phyloP scores from a whole-genome alignment of 2,113 vertebrate genomes.

The Anarhynchus alexandrinus region DNA sequence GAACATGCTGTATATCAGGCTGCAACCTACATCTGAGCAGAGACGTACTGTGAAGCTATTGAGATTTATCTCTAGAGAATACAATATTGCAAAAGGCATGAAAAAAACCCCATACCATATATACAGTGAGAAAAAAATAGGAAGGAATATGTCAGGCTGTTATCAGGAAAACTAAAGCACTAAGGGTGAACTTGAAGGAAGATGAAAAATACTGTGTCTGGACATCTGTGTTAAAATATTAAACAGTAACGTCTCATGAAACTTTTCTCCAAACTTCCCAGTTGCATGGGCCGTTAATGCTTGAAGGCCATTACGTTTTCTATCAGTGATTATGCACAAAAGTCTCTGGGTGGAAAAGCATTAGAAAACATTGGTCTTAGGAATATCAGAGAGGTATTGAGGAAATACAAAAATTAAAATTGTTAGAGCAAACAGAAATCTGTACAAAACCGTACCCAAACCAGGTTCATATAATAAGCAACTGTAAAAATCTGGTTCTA shows the following conservation, averaged over 20 bases:
- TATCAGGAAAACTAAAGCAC: background rate
- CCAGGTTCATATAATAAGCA: background rate
- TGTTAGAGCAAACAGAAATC: background rate
- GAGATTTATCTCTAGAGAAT: background rate
- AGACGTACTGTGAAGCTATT: background rate
- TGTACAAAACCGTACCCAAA: background rate
- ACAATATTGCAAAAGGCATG: background rate
- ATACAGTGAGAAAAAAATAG: background rate
- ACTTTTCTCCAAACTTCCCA: background rate
- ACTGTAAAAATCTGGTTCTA: background rate
- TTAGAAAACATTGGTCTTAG: background rate
- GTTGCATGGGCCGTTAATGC: background rate
- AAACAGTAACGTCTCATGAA: background rate
- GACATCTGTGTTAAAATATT: background rate
- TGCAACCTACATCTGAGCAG: background rate
- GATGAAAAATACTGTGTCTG: background rate
- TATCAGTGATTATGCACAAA: background rate
- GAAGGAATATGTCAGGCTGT: background rate
- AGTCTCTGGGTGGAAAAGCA: background rate
- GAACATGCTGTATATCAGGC: background rate
- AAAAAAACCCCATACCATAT: background rate
- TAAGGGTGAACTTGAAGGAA: background rate
- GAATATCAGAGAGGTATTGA: background rate
- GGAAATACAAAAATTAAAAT: background rate
- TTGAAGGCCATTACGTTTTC: background rate